Conservation (phyloP, 2,888 invertebrate genomes). For the Dryomyza anilis region DNA sequence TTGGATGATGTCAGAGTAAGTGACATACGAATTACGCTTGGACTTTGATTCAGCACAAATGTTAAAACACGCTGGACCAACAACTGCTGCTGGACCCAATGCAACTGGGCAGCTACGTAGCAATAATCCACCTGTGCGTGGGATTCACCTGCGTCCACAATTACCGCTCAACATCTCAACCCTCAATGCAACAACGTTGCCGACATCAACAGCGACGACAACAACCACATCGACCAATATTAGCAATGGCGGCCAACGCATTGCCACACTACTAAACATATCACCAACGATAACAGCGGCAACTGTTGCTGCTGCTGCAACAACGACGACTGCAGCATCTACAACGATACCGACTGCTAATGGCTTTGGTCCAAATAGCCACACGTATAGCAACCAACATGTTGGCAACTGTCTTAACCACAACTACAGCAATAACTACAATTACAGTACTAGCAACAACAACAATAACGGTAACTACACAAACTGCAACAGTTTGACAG, state of each 20-base stretch:
- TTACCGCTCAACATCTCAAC: conserved; percentile 73
- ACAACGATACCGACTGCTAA: conserved; percentile 48
- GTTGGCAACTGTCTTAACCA: conserved; percentile 40
- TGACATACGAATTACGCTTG: not conserved
- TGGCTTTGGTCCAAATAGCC: conserved; percentile 47
- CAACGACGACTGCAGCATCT: conserved; percentile 50
- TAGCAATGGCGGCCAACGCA: conserved; percentile 56
- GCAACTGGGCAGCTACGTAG: conserved; percentile 35
- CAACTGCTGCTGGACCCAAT: conserved; percentile 46
- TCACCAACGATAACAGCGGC: too few species aligned
- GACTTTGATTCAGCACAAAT: conserved; percentile 37
- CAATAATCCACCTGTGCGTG: conserved; percentile 37
- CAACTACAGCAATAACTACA: conserved; percentile 42
- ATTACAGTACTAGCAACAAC: conserved; percentile 41
- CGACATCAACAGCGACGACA: conserved; percentile 30
- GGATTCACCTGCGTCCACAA: conserved; percentile 61
- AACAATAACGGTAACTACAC: conserved; percentile 43
- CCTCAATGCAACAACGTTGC: conserved; percentile 56
- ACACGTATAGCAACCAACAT: conserved; percentile 51
- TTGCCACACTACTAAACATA: conserved; percentile 54
- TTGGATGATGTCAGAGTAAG: not conserved
- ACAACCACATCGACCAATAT: conserved; percentile 41
- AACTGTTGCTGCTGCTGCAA: too few species aligned
- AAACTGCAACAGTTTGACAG: conserved; percentile 44
- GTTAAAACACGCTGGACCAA: conserved; percentile 46